Conservation (phyloP, 2,797 vertebrate species). For the Tadarida brasiliensis region DNA sequence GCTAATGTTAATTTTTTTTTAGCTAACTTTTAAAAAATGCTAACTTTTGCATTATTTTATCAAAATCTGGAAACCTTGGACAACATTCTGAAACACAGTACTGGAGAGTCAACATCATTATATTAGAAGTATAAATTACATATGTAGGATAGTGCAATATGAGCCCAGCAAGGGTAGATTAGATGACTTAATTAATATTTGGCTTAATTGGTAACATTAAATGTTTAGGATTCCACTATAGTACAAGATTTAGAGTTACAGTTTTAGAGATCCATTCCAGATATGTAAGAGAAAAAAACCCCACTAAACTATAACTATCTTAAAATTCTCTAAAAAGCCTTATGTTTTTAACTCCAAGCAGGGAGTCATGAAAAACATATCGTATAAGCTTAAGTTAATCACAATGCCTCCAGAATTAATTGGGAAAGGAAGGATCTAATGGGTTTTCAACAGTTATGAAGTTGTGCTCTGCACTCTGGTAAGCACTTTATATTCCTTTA, state of each 20-base stretch:
- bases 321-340: constrained; percentile 40
- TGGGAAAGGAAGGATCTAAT: not conserved
- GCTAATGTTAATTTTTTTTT: not conserved
- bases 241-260: not conserved
- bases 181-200: constrained; percentile 10
- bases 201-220: constrained; percentile 52
- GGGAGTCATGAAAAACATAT: not conserved
- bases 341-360: not conserved
- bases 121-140: constrained; percentile 15
- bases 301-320: not conserved
- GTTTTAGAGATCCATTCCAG: not conserved
- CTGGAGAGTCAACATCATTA: not conserved
- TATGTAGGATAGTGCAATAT: not conserved
- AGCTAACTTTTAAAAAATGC: too few relatives aligned
- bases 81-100: not conserved
- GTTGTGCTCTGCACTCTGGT: not conserved
- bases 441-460: constrained; percentile 40
- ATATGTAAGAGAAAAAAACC: not conserved
- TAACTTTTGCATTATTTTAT: constrained; percentile 42
- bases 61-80: constrained; percentile 26
- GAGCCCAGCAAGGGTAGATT: not conserved
- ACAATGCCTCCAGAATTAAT: constrained; percentile 33
- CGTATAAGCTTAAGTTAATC: constrained; percentile 21
- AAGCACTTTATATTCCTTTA: constrained; percentile 44
- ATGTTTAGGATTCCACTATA: constrained; percentile 26